These are phyloP conservation scores for Drosophila azteca DNA, from an alignment of 1,140 invertebrate species.

Conservation along the genomic window DNA sequence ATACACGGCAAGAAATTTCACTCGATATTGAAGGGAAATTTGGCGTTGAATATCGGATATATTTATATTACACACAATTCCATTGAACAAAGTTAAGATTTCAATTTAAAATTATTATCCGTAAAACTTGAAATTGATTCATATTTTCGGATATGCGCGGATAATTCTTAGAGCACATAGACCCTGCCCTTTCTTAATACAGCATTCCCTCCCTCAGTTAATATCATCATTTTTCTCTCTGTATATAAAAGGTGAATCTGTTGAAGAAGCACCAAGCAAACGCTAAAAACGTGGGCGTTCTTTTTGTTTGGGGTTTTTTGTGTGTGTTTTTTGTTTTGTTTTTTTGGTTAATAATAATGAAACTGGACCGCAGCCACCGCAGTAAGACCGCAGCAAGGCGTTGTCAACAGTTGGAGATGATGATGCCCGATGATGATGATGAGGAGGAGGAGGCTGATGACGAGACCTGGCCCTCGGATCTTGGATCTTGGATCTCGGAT, in stretches of 20 bases:
- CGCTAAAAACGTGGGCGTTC: conserved; percentile 62
- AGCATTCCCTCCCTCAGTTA: no score
- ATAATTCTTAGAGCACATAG: no score
- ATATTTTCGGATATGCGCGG: no score
- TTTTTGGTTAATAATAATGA: conserved; percentile 49
- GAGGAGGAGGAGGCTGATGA: conserved; percentile 38
- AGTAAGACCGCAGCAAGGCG: conserved; percentile 53
- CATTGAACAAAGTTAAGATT: no score
- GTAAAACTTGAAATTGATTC: no score
- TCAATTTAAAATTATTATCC: no score
- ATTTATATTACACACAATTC: no score
- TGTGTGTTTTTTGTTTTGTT: conserved; percentile 13
- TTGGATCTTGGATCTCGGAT: conserved; percentile 9
- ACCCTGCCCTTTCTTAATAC: no score
- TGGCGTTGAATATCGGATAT: no score
- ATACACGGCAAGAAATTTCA: conserved; percentile 16
- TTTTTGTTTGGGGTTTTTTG: conserved; percentile 30
- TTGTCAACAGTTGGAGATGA: conserved; percentile 67
- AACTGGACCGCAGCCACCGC: conserved; percentile 72
- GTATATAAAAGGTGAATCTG: conserved; percentile 19
- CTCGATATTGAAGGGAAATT: no score
- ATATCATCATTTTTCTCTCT: no score
- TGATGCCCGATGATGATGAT: conserved; percentile 21
- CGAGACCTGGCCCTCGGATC: conserved; percentile 17
- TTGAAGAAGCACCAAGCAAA: conserved; percentile 37